A percentile compares a stretch with the other conserved stretches of the same genome.
These are phyloP conservation scores for Heteromormyrus szaboi DNA, from an alignment of 2,797 vertebrate species.

Conservation along the genomic window DNA sequence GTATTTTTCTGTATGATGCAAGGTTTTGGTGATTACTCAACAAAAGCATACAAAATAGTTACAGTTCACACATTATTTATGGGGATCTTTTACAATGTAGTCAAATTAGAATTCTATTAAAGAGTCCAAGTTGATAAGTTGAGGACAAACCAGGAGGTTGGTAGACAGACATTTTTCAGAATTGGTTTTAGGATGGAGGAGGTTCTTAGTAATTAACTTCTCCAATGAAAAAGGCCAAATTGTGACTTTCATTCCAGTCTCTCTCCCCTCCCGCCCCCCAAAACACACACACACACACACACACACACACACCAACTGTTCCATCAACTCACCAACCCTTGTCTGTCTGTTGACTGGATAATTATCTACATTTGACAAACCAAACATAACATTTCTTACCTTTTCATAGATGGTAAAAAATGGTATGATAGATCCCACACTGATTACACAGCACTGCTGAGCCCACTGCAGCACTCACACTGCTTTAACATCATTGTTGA, in stretches of 20 bases:
- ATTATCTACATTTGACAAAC: not conserved
- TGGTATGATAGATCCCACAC: not conserved
- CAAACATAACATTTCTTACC: not conserved
- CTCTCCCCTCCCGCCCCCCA: not conserved
- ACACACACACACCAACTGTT: not conserved
- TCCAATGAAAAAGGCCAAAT: not conserved
- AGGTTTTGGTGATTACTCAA: not conserved
- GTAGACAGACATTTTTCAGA: not conserved
- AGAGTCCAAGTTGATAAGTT: not conserved
- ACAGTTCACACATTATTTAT: not conserved
- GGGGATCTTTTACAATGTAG: not conserved
- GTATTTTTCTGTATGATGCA: not conserved
- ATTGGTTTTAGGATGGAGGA: not conserved
- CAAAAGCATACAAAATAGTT: not conserved
- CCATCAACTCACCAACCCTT: not conserved
- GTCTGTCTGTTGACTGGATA: not conserved
- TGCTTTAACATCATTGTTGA: not conserved
- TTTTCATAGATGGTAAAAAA: not conserved
- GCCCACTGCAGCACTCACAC: not conserved
- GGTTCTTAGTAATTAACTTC: not conserved
- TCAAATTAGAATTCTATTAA: not conserved
- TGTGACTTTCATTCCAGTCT: not conserved
- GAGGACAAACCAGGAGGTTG: not conserved
- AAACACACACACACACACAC: not conserved
- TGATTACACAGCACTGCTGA: not conserved